These are phyloP conservation scores for Dipodomys merriami DNA, from an alignment of 2,113 vertebrate species.

Conservation along the genomic window DNA sequence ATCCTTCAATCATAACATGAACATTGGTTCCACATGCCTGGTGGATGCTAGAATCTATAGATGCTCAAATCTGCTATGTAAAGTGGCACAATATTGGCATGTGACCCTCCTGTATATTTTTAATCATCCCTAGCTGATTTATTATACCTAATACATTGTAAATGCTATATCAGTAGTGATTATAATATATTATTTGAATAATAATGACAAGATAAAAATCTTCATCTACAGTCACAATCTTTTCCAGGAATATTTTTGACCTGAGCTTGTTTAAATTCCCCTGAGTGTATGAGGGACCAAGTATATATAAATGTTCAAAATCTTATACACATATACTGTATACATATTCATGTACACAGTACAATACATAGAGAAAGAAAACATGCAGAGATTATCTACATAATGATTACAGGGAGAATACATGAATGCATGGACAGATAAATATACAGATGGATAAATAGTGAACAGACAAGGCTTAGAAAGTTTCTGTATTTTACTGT, in stretches of 20 bases:
- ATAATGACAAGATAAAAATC: neutral
- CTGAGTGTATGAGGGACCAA: too few species aligned
- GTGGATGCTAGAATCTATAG: too few species aligned
- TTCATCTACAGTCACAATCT: too few species aligned
- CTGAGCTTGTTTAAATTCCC: neutral
- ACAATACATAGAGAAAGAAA: neutral
- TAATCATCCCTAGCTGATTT: neutral
- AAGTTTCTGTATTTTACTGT: neutral
- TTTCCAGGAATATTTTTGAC: neutral
- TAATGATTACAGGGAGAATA: neutral
- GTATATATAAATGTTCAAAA: accelerated
- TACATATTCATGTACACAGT: too few species aligned
- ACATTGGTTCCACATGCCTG: neutral
- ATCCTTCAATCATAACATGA: too few species aligned
- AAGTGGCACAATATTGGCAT: neutral
- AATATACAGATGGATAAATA: neutral
- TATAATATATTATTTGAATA: neutral
- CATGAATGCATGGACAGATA: accelerated
- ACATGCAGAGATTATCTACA: accelerated
- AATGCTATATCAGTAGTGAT: neutral
- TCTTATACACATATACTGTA: too few species aligned
- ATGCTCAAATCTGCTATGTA: neutral
- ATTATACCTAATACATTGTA: neutral
- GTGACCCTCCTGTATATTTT: neutral
- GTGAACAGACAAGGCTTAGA: neutral